Evolutionary conservation across 2,797 vertebrate genomes (phyloP), one percentile per base, ranked within the genome.

Genomic region (Myotis vivesi): DNA sequence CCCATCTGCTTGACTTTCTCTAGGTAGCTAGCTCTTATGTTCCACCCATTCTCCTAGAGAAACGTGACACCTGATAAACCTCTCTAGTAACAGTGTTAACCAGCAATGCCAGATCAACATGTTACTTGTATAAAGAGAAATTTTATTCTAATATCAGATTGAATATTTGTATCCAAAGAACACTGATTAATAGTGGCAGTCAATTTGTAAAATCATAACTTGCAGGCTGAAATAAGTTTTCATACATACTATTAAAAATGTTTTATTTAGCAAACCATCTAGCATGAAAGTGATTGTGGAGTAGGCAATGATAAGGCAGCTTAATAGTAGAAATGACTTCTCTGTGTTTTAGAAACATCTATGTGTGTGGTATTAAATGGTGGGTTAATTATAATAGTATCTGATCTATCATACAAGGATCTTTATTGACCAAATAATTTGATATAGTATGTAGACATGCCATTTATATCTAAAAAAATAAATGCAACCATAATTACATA

Each of bases 351-450:
- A 83, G 20, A 94, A 92, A 71, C 22, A 86, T 41, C 53, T 16
- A 62, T 19, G 38, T 30, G 4, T 49, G 57, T 76, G 30, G 2
- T 9, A 44, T 72, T 81, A 81, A 75, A 49, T 62, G 51, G 10
- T 92, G 0, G 80, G 36, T n/a, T 94, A 76, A 77, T 69, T 90
- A 41, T 49, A 41, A 81, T 36, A 71, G 16, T 49, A 69, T 85
- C 19, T 71, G 44, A 80, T 77, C 17, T 76, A 51, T 53, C 15
- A 4, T 55, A 41, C 3, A 86, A 62, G 5, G 8, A 66, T 89
- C 6, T 87, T 94, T 85, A 33, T 3, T 75, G 33, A 92, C 33
- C 28, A 94, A 79, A 84, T 87, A 89, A 59, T 91, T 79, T 94
- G 44, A 83, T 38, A 55, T 2, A 8, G 6, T 73, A 62, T 2